Evolutionary conservation across 2,888 invertebrate species (phyloP).

Genomic region (Lepidocyrtinus sp.): DNA sequence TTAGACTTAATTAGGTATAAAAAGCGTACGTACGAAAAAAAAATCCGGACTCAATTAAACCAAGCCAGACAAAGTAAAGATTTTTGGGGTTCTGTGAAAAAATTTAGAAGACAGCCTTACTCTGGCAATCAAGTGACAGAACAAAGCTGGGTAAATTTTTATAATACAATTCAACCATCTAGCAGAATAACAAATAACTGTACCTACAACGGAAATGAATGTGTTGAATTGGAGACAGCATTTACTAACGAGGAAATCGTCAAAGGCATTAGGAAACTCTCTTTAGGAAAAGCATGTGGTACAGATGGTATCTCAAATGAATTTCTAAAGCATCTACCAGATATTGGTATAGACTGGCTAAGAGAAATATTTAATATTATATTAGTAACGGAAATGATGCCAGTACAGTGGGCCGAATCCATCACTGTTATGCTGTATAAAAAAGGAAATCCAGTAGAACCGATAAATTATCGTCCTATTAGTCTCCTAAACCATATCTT

Average conservation of each 20-base stretch:
- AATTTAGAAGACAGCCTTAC: neutral
- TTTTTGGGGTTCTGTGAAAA: neutral
- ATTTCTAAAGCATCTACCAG: conserved; percentile 46
- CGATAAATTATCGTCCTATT: conserved; percentile 55
- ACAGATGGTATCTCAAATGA: conserved; percentile 57
- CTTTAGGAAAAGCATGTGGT: neutral
- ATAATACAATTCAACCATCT: neutral
- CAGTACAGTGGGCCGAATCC: conserved; percentile 22
- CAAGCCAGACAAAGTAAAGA: neutral
- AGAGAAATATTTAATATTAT: conserved; percentile 33
- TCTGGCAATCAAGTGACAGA: neutral
- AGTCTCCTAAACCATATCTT: conserved; percentile 30
- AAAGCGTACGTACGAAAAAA: neutral
- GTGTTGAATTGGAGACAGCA: neutral
- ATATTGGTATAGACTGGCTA: neutral
- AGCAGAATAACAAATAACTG: neutral
- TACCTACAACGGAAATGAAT: neutral
- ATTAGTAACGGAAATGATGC: conserved; percentile 13
- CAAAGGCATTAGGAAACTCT: neutral
- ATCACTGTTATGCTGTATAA: conserved; percentile 39
- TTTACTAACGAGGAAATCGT: neutral
- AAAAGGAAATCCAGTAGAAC: conserved; percentile 44
- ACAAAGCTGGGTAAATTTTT: neutral
- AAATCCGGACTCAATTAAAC: neutral
- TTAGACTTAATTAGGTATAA: neutral